Base-by-base conservation (phyloP, 2,113 vertebrate genomes). In the Trochalopteron elliotii region DNA sequence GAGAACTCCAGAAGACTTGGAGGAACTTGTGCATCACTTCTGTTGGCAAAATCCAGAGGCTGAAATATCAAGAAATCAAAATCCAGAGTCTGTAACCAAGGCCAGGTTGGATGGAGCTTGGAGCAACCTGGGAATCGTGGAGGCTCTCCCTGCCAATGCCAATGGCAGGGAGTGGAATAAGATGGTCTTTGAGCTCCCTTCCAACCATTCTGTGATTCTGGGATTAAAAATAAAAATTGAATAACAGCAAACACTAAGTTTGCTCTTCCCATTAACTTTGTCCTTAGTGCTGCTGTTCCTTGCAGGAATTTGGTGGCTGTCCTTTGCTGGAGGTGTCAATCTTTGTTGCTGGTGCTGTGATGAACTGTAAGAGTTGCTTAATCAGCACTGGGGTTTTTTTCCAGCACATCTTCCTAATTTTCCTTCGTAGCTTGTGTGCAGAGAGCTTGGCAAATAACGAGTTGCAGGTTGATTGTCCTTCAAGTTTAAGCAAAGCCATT, bases 401-500 rank as follows among this genome's bases (percentile, higher is more conserved):
- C 57, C 28, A 57, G 35, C 33, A 39, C 59, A 67, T 35, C 55
- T 78, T 80, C 31, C 50, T 84, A 40, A 65, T 77, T 85, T 79
- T 61, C 64, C 31, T 59, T 33, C 6, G 1, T 81, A 35, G 50
- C 23, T 64, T 71, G 42, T 71, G 61, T 90, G 56, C 56, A 53
- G 52, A 93, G 81, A 75, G 35, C 56, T 85, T 82, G 65, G 39
- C 40, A 91, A 50, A 47, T 78, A 67, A 65, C 3, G 30, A 55
- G 23, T 53, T 84, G 49, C 21, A 35, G 15, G 35, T 89, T 88
- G 92, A 81, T 89, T 72, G 63, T 91, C 84, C 49, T 76, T 92
- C 83, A 76, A 22, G 35, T 86, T 90, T 59, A 71, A 79, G 91
- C 53, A 68, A 68, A 68, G 69, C 23, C 67, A 9, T 70, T 75